phyloP scores from a whole-genome alignment of 2,888 invertebrate species.

The Ptycholaimellus sp. region DNA sequence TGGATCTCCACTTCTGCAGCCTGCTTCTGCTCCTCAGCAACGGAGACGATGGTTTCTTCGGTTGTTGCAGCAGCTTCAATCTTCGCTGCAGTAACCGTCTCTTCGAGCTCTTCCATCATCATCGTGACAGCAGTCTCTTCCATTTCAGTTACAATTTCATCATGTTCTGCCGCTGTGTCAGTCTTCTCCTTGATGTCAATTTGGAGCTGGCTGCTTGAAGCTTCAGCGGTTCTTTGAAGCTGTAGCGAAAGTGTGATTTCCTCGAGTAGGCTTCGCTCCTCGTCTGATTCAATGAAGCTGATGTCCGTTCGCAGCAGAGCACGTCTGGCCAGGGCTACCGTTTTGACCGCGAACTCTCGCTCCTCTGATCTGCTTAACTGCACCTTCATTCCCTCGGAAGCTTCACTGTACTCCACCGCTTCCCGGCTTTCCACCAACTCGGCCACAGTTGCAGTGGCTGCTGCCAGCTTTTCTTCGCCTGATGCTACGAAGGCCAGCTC shows the following conservation, averaged over 20 bases:
- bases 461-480: not conserved
- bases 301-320: no score
- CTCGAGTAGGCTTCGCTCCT: no score
- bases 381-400: constrained; percentile 1
- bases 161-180: not conserved
- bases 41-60: no score
- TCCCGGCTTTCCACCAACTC: no score
- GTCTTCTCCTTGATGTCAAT: constrained; percentile 3
- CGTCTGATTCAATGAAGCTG: no score
- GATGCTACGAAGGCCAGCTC: not conserved
- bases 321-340: not conserved
- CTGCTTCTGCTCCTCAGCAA: constrained; percentile 6
- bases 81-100: constrained; percentile 4
- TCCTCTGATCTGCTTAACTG: not conserved
- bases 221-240: no score
- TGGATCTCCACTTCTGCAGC: constrained; percentile 1
- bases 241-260: no score
- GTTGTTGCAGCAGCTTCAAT: constrained; percentile 6
- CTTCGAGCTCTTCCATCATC: constrained; percentile 2
- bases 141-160: constrained; percentile 3
- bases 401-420: constrained; percentile 2
- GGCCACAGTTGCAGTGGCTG: constrained; percentile 1
- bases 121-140: constrained; percentile 3
- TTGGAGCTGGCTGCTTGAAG: no score
- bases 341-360: not conserved